These are phyloP conservation scores for Lagorchestes hirsutus DNA, from an alignment of 2,797 vertebrate species.

Conservation along the genomic window DNA sequence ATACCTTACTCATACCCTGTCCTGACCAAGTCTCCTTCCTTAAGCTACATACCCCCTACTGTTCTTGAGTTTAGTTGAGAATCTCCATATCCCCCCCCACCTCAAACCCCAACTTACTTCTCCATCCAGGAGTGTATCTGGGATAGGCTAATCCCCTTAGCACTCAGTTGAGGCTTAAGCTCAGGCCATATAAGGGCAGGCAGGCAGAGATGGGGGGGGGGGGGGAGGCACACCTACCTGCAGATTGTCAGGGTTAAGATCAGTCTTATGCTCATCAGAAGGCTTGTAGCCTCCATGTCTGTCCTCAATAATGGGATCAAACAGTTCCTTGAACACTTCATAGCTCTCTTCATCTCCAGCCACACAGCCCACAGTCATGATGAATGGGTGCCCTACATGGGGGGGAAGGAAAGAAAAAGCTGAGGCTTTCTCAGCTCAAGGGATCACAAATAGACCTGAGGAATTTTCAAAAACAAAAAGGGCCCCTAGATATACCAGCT, in stretches of 20 bases:
- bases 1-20: neutral
- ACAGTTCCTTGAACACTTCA: constrained; percentile 92
- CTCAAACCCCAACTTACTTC: too few relatives aligned
- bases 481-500: too few relatives aligned
- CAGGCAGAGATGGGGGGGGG: neutral
- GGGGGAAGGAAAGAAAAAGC: neutral
- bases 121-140: neutral
- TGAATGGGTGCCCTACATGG: constrained; percentile 94
- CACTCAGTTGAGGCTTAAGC: neutral
- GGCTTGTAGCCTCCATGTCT: constrained; percentile 97
- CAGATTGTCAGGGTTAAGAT: constrained; percentile 91
- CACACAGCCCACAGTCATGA: constrained; percentile 96
- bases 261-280: constrained; percentile 96
- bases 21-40: neutral
- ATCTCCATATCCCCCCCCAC: neutral
- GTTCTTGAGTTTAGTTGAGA: too few relatives aligned
- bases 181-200: neutral
- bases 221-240: constrained; percentile 86
- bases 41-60: too few relatives aligned
- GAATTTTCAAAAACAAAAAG: too few relatives aligned
- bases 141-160: neutral
- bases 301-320: constrained; percentile 95
- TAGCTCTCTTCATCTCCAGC: constrained; percentile 97
- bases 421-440: too few relatives aligned
- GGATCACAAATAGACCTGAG: too few relatives aligned